Base-by-base conservation (phyloP, 2,797 vertebrate species). In the Xenopus petersii region DNA sequence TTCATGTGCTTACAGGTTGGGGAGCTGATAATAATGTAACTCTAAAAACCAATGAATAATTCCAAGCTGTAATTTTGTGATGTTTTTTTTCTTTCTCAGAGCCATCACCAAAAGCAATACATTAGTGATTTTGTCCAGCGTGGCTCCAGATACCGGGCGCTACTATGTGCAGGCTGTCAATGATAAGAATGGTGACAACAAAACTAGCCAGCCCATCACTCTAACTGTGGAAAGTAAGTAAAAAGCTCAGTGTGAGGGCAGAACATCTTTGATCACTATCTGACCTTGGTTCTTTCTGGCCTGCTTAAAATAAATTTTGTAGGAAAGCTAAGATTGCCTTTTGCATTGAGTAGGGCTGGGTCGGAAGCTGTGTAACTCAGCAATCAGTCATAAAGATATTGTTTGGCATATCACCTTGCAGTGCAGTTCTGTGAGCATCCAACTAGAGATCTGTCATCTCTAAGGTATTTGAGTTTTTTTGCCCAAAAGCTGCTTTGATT, bases 141-240 rank as follows among this genome's bases (percentile, higher is more conserved):
- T 98, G 82, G 95, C 96, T 0, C 95, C 97, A 0, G 97, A 99
- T 0, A 93, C 95, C 0, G 97, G 97, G 6, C 92, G 94, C 10
- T 99, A 99, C 89, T 98, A 98, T 0, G 95, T 96, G 68, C 97
- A 98, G 85, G 97, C 96, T 0, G 97, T 98, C 75, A 99, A 99
- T 0, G 97, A 99, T 90, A 98, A 97, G 91, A 99, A 98, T 0
- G 97, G 97, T 0, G 97, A 99, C 82, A 99, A 98, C 91, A 99
- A 98, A 90, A 98, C 97, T 51, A 98, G 97, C 83, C 95, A 97
- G 86, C 95, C 96, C 55, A 90, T 98, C 87, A 90, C 87, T 0
- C 92, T 98, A 62, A 90, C 88, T 0, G 96, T 98, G 83, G 94
- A 96, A 82, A 96, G 96, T 98, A 90, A 95, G 95, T 90, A 56